phyloP scores from a whole-genome alignment of 2,888 invertebrate genomes.

The Ectropis crepuscularia region DNA sequence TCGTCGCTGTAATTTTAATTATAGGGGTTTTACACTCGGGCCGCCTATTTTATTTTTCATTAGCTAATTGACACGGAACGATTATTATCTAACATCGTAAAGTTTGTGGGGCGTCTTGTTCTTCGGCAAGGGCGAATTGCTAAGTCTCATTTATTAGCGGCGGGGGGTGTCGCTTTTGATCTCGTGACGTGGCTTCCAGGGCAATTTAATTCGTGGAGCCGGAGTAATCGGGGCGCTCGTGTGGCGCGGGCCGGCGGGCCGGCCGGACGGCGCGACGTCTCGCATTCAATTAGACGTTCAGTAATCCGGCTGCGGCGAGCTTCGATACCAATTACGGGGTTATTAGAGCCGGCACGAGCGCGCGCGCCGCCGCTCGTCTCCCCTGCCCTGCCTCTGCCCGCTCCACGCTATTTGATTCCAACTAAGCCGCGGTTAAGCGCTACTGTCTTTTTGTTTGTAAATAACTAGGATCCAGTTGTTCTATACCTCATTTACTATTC shows the following conservation, averaged over 20 bases:
- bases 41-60: slow-evolving; percentile 81
- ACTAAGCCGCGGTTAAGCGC: slow-evolving; percentile 38
- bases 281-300: slow-evolving; percentile 84
- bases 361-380: slow-evolving; percentile 46
- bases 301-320: slow-evolving; percentile 83
- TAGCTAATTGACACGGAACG: slow-evolving; percentile 83
- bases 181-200: slow-evolving; percentile 61
- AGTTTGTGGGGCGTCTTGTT: slow-evolving; percentile 57
- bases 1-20: slow-evolving; percentile 79
- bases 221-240: slow-evolving; percentile 70
- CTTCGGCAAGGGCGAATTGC: slow-evolving; percentile 60
- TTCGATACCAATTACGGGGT: slow-evolving; percentile 84
- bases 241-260: slow-evolving; percentile 40
- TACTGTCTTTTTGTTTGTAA: slow-evolving; percentile 10
- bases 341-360: slow-evolving; percentile 79
- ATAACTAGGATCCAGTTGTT: slow-evolving; percentile 13
- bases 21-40: slow-evolving; percentile 63
- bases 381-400: slow-evolving; percentile 41
- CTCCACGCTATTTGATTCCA: slow-evolving; percentile 51
- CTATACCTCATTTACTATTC: neutral
- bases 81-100: slow-evolving; percentile 79
- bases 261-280: slow-evolving; percentile 63
- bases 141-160: slow-evolving; percentile 56
- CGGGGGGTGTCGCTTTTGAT: slow-evolving; percentile 69
- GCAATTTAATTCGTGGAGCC: slow-evolving; percentile 77